Conservation (phyloP, 2,888 invertebrate genomes). For the Troglohyphantes excavatus region DNA sequence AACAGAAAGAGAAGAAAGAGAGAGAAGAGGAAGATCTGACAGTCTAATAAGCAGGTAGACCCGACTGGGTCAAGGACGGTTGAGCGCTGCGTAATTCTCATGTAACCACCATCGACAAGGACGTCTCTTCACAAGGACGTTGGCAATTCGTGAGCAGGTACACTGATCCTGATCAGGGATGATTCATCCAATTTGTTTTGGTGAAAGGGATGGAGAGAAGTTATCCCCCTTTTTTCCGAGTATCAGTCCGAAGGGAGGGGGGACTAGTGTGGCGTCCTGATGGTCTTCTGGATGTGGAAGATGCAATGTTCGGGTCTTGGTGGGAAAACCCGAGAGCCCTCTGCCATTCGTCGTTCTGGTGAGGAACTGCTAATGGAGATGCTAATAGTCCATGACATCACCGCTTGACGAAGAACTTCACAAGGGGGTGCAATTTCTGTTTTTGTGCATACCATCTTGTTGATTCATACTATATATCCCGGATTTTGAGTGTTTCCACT, state of each 20-base stretch:
- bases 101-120: constrained; percentile 73
- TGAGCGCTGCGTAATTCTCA: constrained; percentile 73
- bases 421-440: not conserved
- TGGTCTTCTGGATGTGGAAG: constrained; percentile 38
- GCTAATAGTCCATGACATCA: constrained; percentile 9
- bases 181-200: constrained; percentile 64
- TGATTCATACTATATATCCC: not conserved
- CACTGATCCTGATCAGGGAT: constrained; percentile 68
- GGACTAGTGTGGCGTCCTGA: constrained; percentile 19
- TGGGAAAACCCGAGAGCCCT: not conserved
- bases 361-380: not conserved
- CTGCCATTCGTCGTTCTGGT: not conserved
- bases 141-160: constrained; percentile 70
- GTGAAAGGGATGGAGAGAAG: too few species aligned
- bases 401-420: not conserved
- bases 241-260: not conserved
- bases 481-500: not conserved
- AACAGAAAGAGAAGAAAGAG: not conserved
- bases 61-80: constrained; percentile 75
- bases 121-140: constrained; percentile 71
- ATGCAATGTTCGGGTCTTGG: not conserved
- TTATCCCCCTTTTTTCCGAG: constrained; percentile 18
- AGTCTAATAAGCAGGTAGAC: constrained; percentile 68
- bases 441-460: not conserved
- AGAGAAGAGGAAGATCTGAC: constrained; percentile 70